Base-by-base conservation (phyloP, 2,888 invertebrate species). In the Agrotis ipsilon region DNA sequence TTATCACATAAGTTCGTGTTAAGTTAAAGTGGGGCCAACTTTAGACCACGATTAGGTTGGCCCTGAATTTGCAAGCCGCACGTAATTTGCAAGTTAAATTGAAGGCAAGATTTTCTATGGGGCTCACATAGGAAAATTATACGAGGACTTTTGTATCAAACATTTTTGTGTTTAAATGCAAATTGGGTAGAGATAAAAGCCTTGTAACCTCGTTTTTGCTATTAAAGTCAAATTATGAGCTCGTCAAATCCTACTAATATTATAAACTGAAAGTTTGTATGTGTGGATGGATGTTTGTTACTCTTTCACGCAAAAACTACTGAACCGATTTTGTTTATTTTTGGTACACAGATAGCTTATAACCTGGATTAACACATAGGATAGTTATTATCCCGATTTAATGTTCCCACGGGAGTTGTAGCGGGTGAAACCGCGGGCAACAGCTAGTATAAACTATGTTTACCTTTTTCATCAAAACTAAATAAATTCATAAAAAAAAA, bases 31-130 rank as follows among this genome's bases (percentile, higher is more conserved):
- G 59, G 77, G 67, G 68, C 54, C 19, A 82, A 84, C 59, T 84
- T 85, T 81, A 67, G 75, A 67, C 62, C 64, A 68, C 75, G 75
- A 81, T 84, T 80, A 84, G 59, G 71, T 68, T 71, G 66, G 75
- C 64, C 71, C 75, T 81, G 63, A 77, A 75, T 68, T 62, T 71
- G 55, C 61, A 39, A 39, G 39, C 11, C 11, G 65, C 52, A 24
- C 32, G 63, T 64, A 70, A 84, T 84, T 84, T 84, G 84, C 83
- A 84, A 82, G 76, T 81, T 77, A 82, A 84, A 84, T 84, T 45
- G 52, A 27, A 32, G 21, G 52, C 59, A 78, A 71, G 78, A 82
- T 83, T 73, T 82, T 76, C 73, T 76, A 78, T 68, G 75, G 55
- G 24, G 19, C 27, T 48, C 66, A 65, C 73, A 78, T 84, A 75